These are phyloP conservation scores for Tetramorium alpestre DNA, from an alignment of 1,140 invertebrate species.

Conservation along the genomic window DNA sequence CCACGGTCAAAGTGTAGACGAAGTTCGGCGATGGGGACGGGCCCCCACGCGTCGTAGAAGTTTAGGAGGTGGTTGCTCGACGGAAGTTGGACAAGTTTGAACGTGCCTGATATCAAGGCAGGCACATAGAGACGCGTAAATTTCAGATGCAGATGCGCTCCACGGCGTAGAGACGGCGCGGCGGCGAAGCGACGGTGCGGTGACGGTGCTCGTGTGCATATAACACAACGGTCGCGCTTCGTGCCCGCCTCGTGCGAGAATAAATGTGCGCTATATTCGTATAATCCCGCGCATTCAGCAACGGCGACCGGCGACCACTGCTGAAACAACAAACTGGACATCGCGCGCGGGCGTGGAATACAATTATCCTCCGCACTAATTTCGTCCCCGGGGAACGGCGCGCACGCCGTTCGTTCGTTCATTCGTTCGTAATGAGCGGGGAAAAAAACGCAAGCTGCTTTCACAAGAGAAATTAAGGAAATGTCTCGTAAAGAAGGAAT, in stretches of 20 bases:
- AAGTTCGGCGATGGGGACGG: conserved; percentile 53
- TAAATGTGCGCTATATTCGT: conserved; percentile 21
- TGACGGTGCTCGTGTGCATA: conserved; percentile 2
- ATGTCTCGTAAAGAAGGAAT: conserved; percentile 28
- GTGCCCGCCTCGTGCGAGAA: neutral
- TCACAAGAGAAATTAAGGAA: conserved; percentile 38
- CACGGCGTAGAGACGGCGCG: conserved; percentile 16
- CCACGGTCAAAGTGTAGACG: conserved; percentile 64
- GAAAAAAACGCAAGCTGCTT: conserved; percentile 30
- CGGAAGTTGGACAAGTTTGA: conserved; percentile 67
- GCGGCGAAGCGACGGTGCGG: conserved; percentile 1
- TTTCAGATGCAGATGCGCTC: conserved; percentile 49
- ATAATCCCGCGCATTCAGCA: conserved; percentile 35
- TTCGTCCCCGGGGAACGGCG: conserved; percentile 23
- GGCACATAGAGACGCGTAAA: conserved; percentile 59
- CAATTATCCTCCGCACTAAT: conserved; percentile 47
- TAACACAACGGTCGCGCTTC: conserved; percentile 9
- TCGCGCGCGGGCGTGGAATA: conserved; percentile 15
- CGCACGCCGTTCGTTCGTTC: conserved; percentile 40
- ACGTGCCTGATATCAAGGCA: conserved; percentile 59
- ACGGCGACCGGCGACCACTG: neutral
- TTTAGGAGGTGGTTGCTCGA: conserved; percentile 50
- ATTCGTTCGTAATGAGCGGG: conserved; percentile 37
- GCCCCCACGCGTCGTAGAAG: conserved; percentile 31
- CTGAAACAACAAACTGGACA: conserved; percentile 47